phyloP scores from a whole-genome alignment of 2,888 invertebrate genomes.

The Bembecia ichneumoniformis region DNA sequence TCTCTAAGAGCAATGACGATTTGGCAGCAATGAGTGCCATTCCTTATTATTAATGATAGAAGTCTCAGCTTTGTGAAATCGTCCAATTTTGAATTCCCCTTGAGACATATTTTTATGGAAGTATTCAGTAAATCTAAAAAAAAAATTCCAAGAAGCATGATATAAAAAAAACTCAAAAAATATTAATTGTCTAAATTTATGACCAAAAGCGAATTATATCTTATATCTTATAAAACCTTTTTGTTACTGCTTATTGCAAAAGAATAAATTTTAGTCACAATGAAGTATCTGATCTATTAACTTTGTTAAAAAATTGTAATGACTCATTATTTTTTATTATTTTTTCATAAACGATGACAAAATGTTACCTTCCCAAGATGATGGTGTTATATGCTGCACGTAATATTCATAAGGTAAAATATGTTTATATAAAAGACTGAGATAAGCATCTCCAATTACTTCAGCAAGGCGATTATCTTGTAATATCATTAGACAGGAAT shows the following conservation, averaged over 20 bases:
- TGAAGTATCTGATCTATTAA: no score
- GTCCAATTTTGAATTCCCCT: constrained; percentile 37
- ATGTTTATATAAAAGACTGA: constrained; percentile 67
- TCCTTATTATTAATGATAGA: constrained; percentile 52
- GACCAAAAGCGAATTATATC: no score
- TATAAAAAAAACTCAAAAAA: no score
- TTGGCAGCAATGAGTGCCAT: constrained; percentile 51
- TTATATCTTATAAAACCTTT: no score
- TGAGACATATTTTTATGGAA: constrained; percentile 32
- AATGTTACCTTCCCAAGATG: constrained; percentile 71
- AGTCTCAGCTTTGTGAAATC: constrained; percentile 52
- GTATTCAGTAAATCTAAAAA: constrained; percentile 47
- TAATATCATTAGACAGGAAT: constrained; percentile 46
- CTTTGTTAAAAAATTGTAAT: no score
- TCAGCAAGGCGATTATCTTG: constrained; percentile 36
- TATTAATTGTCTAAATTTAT: no score
- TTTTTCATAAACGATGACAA: neutral
- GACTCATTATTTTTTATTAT: no score
- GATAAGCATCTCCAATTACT: constrained; percentile 65
- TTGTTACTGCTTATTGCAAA: no score
- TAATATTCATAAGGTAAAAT: constrained; percentile 66
- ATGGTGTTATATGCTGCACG: constrained; percentile 55
- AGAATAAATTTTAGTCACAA: no score
- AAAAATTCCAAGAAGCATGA: no score
- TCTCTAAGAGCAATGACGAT: constrained; percentile 44